phyloP scores from a whole-genome alignment of 2,113 vertebrate species.

The Syngnathus floridae region DNA sequence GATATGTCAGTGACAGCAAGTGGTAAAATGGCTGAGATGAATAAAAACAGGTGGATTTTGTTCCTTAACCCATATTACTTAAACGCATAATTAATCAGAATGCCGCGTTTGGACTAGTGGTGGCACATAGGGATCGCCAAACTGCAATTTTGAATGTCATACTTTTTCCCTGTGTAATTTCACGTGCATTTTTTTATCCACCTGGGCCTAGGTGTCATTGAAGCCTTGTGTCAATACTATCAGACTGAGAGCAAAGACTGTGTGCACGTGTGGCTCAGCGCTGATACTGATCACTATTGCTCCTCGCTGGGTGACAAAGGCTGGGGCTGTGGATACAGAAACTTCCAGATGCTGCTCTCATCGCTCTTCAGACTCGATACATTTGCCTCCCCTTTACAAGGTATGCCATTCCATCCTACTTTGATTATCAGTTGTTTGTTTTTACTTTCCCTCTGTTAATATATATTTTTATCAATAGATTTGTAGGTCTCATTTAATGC shows the following conservation, averaged over 20 bases:
- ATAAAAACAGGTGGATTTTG: too few species aligned
- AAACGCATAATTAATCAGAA: too few species aligned
- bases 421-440: neutral
- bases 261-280: conserved; percentile 81
- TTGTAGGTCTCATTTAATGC: neutral
- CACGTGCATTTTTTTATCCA: conserved; percentile 1
- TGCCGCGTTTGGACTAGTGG: too few species aligned
- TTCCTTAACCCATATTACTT: too few species aligned
- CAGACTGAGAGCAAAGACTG: conserved; percentile 71
- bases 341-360: conserved; percentile 93
- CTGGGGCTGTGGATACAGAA: conserved; percentile 96
- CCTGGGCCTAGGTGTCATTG: conserved; percentile 70
- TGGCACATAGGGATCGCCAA: neutral
- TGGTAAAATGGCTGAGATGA: too few species aligned
- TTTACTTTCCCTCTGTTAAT: too few species aligned
- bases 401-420: conserved; percentile 44
- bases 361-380: conserved; percentile 72
- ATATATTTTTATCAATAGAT: too few species aligned
- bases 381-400: conserved; percentile 71
- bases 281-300: conserved; percentile 82
- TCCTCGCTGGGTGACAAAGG: conserved; percentile 82
- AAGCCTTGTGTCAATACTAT: conserved; percentile 75
- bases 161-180: neutral
- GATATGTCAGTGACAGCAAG: too few species aligned
- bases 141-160: neutral